Base-by-base conservation (phyloP, 2,113 vertebrate species). In the Syngnathus typhle region DNA sequence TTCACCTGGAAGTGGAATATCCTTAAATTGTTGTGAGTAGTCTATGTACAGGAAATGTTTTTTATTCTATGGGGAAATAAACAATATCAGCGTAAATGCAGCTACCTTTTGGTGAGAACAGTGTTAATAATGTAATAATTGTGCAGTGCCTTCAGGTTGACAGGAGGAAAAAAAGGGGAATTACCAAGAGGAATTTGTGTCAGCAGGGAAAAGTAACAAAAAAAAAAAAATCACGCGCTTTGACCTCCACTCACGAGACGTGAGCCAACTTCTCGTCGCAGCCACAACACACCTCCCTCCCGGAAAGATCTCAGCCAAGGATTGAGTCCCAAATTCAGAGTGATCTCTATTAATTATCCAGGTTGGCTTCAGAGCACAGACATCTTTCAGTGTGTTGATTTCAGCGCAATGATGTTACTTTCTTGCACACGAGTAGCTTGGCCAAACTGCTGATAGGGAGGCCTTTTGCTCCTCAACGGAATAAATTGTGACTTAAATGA, bases 371-470 rank as follows among this genome's bases (percentile, higher is more conserved):
- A 15, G 58, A 52, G 55, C 71, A 70, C 71, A 38, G 9, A 69
- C 19, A 52, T 46, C 21, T 72, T 67, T 61, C 54, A 64, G 47
- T 15, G 61, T 51, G 47, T 62, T 64, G 69, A 80, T 85, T 80
- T 76, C 72, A 74, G 68, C 68, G 75, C 55, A 68, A 66, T 21
- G 59, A 62, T 32, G 27, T 32, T 32, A 32, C 72, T 73, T 38
- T 66, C 60, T 84, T 87, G 83, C 79, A 81, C 80, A 82, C 81
- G 78, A 71, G 65, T 66, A 47, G 55, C 59, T 65, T 12, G 4
- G 36, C 47, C 70, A 12, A 5, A 81, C 62, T 0, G 2, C 16
- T 59, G 43, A 0, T 47, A 4, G 11, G 6, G 37, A 54, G 49
- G 19, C 32, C 52, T 18, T 54, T 37, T 21, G 39, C 9, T 51